Conservation (phyloP, 92 coral and sea anemone species). For the Actinernus sp. region DNA sequence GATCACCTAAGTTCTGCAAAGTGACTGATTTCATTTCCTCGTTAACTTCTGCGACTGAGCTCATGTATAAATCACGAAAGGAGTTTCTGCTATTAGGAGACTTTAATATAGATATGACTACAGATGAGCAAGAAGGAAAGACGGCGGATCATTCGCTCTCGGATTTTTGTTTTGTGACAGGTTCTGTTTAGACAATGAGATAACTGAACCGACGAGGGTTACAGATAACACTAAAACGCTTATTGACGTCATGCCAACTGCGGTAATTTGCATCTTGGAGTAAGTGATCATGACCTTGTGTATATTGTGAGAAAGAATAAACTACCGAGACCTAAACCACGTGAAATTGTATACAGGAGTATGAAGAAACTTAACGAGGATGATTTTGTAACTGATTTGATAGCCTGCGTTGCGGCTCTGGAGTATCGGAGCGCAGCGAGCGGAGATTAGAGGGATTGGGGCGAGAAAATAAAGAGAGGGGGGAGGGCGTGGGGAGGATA, state of each 20-base stretch:
- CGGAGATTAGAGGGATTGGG: too few relatives aligned
- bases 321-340: constrained; percentile 46
- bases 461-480: too few relatives aligned
- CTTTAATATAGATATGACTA: constrained; percentile 57
- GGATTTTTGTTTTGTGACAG: constrained; percentile 11
- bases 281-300: constrained; percentile 73
- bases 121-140: too few relatives aligned
- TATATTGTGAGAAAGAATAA: constrained; percentile 54
- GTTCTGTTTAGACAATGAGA: constrained; percentile 45
- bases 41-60: constrained; percentile 16
- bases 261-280: constrained; percentile 63
- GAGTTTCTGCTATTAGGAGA: constrained; percentile 36
- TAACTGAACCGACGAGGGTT: constrained; percentile 57
- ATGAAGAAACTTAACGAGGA: too few relatives aligned
- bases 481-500: too few relatives aligned
- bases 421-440: too few relatives aligned
- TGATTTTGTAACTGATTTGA: too few relatives aligned
- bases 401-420: too few relatives aligned
- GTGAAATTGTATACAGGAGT: constrained; percentile 35
- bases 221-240: constrained; percentile 44
- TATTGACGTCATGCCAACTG: constrained; percentile 50
- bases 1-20: constrained; percentile 53
- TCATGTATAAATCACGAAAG: constrained; percentile 7
- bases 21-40: constrained; percentile 43
- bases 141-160: neutral